Conservation (phyloP, 2,113 vertebrate genomes). For the Pygathrix nemaeus region DNA sequence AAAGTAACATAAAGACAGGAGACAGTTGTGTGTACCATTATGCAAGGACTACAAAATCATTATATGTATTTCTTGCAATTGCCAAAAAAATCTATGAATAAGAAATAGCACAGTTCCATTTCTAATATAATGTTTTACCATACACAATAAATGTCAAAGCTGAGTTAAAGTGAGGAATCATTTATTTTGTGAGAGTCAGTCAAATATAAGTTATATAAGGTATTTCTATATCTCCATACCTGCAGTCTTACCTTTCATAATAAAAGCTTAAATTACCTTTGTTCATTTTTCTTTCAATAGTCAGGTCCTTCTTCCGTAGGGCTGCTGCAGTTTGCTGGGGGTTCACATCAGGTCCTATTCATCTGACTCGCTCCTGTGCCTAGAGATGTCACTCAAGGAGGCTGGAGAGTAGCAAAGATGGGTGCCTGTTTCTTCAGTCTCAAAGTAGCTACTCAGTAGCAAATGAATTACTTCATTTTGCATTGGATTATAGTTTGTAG, state of each 20-base stretch:
- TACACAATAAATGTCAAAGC: background rate
- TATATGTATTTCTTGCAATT: background rate
- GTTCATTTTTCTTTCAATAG: background rate
- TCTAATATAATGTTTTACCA: background rate
- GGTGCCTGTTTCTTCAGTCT: background rate
- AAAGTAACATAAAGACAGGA: slow-evolving; percentile 24
- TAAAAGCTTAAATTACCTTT: slow-evolving; percentile 79
- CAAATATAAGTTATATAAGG: slow-evolving; percentile 45
- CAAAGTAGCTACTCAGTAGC: slow-evolving; percentile 70
- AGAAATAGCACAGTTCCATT: background rate
- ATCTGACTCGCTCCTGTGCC: no score
- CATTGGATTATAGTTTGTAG: slow-evolving; percentile 71
- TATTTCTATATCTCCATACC: slow-evolving; percentile 78
- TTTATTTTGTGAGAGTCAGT: slow-evolving; percentile 69
- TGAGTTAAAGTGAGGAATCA: slow-evolving; percentile 24
- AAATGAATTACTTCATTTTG: slow-evolving; percentile 74
- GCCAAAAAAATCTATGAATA: slow-evolving; percentile 10
- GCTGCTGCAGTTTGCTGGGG: no score
- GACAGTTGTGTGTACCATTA: background rate
- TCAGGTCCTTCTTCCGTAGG: no score
- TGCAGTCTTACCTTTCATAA: slow-evolving; percentile 75
- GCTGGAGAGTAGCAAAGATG: no score
- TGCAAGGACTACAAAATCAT: background rate
- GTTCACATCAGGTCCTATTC: no score
- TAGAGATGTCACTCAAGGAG: no score